Conservation (phyloP, 2,888 invertebrate genomes). For the Amphipoea oculea region DNA sequence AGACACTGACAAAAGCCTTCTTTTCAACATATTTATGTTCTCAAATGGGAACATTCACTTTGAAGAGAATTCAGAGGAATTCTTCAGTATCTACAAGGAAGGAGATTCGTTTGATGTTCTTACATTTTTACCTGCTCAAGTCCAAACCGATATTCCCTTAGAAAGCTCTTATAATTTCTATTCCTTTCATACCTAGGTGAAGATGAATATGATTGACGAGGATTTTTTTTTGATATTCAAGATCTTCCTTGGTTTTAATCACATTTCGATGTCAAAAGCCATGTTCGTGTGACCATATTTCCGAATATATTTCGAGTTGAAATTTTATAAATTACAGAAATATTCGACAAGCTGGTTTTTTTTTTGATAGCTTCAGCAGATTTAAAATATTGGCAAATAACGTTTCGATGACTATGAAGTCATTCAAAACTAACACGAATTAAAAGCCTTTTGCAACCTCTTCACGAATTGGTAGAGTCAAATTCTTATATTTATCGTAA, state of each 20-base stretch:
- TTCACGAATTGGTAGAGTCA: background rate
- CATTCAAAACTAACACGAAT: background rate
- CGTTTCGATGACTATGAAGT: background rate
- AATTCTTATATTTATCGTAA: constrained; percentile 1
- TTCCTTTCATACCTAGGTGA: constrained; percentile 28
- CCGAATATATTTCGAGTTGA: background rate
- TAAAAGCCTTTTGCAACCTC: constrained; percentile 4
- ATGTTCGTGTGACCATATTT: constrained; percentile 12
- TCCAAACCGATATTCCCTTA: constrained; percentile 26
- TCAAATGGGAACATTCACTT: constrained; percentile 26
- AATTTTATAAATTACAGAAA: constrained; percentile 4
- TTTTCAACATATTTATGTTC: constrained; percentile 12
- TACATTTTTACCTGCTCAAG: constrained; percentile 5
- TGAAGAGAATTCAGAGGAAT: constrained; percentile 19
- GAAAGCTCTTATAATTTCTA: constrained; percentile 34
- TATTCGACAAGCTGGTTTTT: background rate
- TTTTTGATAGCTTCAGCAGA: background rate
- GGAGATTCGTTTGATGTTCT: constrained; percentile 31
- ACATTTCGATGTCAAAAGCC: constrained; percentile 11
- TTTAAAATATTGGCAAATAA: background rate
- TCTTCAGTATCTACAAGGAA: constrained; percentile 7
- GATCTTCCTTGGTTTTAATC: constrained; percentile 18
- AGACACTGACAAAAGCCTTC: background rate
- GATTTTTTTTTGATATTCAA: constrained; percentile 38
- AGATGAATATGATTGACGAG: constrained; percentile 34